Conservation (phyloP, 2,797 vertebrate species). For the Dromococcyx pavoninus region DNA sequence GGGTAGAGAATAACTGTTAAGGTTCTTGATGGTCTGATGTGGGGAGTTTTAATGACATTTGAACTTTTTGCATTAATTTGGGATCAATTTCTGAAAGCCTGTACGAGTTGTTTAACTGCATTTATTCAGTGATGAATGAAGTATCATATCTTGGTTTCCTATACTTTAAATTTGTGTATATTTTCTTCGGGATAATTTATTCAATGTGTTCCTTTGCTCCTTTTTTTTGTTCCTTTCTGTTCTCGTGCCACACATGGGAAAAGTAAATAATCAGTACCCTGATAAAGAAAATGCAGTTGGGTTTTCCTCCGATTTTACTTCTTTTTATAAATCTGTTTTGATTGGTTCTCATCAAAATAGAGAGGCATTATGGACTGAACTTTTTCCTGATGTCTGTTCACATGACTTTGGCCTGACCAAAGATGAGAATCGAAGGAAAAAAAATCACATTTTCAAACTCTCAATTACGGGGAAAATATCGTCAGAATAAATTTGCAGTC, state of each 20-base stretch:
- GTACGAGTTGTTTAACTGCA: background rate
- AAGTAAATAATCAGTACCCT: background rate
- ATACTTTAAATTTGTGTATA: background rate
- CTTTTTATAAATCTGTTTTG: background rate
- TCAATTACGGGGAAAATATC: background rate
- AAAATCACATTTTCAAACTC: background rate
- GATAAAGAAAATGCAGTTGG: background rate
- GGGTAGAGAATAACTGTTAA: slow-evolving; percentile 40
- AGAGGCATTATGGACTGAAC: background rate
- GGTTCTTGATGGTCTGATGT: slow-evolving; percentile 78
- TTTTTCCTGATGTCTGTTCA: background rate
- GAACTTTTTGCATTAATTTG: background rate
- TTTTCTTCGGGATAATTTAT: background rate
- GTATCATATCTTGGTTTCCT: background rate
- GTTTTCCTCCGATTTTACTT: background rate
- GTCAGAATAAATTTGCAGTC: slow-evolving; percentile 11
- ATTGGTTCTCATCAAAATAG: background rate
- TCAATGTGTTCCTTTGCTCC: background rate
- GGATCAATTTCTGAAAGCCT: background rate
- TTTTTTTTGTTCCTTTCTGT: background rate
- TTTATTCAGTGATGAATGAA: background rate
- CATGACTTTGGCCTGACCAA: slow-evolving; percentile 5
- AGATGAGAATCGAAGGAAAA: background rate
- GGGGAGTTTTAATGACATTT: slow-evolving; percentile 78
- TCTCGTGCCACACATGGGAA: background rate